Percentiles rank a stretch among this genome's conserved stretches.
These are phyloP conservation scores for Cyprinella venusta DNA, from an alignment of 2,797 vertebrate genomes.

Conservation along the genomic window DNA sequence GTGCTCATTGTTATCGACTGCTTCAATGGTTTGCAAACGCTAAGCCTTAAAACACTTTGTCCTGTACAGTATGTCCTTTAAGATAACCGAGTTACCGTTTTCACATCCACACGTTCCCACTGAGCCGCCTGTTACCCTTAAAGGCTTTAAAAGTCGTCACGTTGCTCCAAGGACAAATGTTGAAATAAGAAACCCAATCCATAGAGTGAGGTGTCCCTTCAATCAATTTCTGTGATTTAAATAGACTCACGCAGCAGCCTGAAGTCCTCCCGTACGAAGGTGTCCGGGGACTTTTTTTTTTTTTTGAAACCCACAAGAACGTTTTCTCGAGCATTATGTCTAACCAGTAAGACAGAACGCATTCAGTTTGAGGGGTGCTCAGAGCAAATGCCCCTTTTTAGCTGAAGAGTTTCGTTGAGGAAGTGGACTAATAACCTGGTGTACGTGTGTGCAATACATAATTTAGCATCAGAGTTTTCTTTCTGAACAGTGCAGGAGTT, in stretches of 20 bases:
- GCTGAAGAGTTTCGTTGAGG: slow-evolving; percentile 6
- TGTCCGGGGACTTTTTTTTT: neutral
- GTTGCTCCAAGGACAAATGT: slow-evolving; percentile 29
- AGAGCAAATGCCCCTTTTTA: slow-evolving; percentile 38
- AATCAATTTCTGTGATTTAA: slow-evolving; percentile 45
- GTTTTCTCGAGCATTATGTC: neutral
- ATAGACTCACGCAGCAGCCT: slow-evolving; percentile 32
- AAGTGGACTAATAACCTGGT: slow-evolving; percentile 43
- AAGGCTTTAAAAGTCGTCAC: slow-evolving; percentile 9
- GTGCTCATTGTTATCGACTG: slow-evolving; percentile 27
- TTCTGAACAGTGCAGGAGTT: slow-evolving; percentile 18
- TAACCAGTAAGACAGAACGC: neutral
- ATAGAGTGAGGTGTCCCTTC: slow-evolving; percentile 37
- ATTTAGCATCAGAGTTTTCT: slow-evolving; percentile 39
- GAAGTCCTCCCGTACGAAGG: slow-evolving; percentile 14
- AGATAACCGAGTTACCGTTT: slow-evolving; percentile 13
- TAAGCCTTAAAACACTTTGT: slow-evolving; percentile 21
- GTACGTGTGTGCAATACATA: slow-evolving; percentile 37
- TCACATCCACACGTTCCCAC: neutral
- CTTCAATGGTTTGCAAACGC: neutral
- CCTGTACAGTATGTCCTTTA: slow-evolving; percentile 25
- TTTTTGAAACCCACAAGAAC: neutral
- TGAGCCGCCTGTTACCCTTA: slow-evolving; percentile 4
- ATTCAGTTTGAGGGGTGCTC: slow-evolving; percentile 11
- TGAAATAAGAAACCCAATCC: slow-evolving; percentile 39